Conservation (phyloP, 1,140 invertebrate genomes). For the Aethina tumida region DNA sequence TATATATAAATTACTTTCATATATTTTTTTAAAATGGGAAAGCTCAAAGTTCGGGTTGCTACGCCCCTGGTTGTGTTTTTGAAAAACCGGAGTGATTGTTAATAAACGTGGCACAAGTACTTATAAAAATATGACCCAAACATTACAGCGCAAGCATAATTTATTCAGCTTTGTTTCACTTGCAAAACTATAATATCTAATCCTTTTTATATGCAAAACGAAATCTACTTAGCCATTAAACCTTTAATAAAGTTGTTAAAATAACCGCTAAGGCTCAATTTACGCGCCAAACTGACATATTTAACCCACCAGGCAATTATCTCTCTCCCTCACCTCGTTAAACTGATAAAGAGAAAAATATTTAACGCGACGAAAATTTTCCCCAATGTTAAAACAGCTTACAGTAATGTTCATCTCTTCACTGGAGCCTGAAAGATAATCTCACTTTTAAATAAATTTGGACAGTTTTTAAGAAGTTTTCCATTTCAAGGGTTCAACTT, state of each 20-base stretch:
- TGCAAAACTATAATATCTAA: conserved; percentile 13
- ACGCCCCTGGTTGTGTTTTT: no score
- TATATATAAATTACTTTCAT: no score
- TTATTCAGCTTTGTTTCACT: conserved; percentile 8
- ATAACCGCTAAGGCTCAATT: conserved; percentile 18
- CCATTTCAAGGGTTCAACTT: no score
- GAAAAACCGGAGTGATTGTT: no score
- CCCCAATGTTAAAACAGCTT: conserved; percentile 5
- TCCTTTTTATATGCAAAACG: conserved; percentile 20
- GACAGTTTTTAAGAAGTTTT: not conserved
- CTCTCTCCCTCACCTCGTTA: conserved; percentile 8
- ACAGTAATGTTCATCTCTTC: conserved; percentile 15
- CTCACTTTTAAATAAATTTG: conserved; percentile 13
- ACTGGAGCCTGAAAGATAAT: conserved; percentile 9
- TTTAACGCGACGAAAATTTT: conserved; percentile 8
- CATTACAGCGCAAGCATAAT: not conserved
- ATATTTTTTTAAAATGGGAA: no score
- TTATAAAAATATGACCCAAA: no score
- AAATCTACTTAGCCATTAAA: conserved; percentile 20
- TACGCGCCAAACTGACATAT: conserved; percentile 15
- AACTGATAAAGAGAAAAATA: conserved; percentile 8
- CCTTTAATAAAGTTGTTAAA: conserved; percentile 21
- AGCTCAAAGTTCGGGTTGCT: no score
- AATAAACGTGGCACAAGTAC: no score
- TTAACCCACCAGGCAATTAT: conserved; percentile 6